Conservation (phyloP, 2,797 vertebrate species). For the Gallirallus australis region DNA sequence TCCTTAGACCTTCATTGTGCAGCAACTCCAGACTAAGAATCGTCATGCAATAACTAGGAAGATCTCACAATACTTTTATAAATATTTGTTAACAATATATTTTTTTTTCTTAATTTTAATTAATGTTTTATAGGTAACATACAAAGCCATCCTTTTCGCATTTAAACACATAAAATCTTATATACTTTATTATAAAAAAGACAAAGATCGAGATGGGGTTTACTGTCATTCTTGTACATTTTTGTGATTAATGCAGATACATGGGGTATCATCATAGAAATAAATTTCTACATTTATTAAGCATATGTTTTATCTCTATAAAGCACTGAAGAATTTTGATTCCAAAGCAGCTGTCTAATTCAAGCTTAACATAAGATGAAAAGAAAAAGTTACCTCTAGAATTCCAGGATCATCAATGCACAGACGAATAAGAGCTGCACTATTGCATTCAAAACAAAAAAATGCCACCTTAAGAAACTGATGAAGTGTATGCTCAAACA, state of each 20-base stretch:
- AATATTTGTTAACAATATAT: background rate
- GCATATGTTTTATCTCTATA: background rate
- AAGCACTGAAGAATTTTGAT: background rate
- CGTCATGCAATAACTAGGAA: background rate
- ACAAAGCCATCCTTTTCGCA: background rate
- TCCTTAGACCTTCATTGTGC: background rate
- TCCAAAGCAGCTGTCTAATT: background rate
- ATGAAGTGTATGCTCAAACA: slow-evolving; percentile 38
- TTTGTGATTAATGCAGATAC: background rate
- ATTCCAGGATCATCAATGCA: background rate
- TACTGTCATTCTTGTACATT: background rate
- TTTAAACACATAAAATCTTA: background rate
- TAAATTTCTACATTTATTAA: background rate
- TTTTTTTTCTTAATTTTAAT: background rate
- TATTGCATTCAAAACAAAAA: background rate
- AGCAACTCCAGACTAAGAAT: background rate
- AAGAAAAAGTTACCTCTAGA: background rate
- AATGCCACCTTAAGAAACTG: background rate
- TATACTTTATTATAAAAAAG: background rate
- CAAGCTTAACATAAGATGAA: background rate
- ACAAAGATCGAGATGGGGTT: fast-evolving
- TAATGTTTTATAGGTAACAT: background rate
- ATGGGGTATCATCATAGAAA: background rate
- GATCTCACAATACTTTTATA: background rate
- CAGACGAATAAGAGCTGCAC: background rate